Percentiles rank a stretch among this genome's conserved stretches.
phyloP scores from a whole-genome alignment of 2,113 vertebrate genomes.

The Australoheros scitulus region DNA sequence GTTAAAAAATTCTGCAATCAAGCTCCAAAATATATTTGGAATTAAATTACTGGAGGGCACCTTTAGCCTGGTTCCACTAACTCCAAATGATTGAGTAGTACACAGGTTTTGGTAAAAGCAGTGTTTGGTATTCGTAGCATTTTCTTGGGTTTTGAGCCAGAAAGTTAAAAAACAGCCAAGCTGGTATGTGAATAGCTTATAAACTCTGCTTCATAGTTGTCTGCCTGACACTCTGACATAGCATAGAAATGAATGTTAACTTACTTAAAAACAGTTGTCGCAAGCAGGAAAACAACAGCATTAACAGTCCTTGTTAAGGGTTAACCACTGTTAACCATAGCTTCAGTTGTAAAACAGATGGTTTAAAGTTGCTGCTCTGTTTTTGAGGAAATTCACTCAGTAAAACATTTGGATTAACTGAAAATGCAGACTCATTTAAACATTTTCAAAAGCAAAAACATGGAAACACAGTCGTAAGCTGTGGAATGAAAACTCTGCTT shows the following conservation, averaged over 20 bases:
- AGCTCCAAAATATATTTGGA: not conserved
- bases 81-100: too few relatives aligned
- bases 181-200: not conserved
- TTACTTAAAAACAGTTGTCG: not conserved
- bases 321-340: not conserved
- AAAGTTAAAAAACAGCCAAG: not conserved
- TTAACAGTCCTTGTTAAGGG: too few relatives aligned
- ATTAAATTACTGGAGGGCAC: not conserved
- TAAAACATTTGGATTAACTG: too few relatives aligned
- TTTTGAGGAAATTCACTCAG: accelerated
- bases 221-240: not conserved
- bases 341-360: too few relatives aligned
- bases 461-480: too few relatives aligned
- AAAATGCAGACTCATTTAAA: too few relatives aligned
- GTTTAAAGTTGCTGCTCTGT: not conserved
- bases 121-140: not conserved
- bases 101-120: too few relatives aligned
- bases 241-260: not conserved
- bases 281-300: not conserved
- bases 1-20: not conserved
- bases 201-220: not conserved
- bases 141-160: not conserved
- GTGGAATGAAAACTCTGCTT: not conserved
- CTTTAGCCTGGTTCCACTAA: not conserved
- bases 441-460: too few relatives aligned